Percentiles rank a stretch among this genome's conserved stretches.
phyloP scores from a whole-genome alignment of 2,797 vertebrate species.

The Tapera naevia region DNA sequence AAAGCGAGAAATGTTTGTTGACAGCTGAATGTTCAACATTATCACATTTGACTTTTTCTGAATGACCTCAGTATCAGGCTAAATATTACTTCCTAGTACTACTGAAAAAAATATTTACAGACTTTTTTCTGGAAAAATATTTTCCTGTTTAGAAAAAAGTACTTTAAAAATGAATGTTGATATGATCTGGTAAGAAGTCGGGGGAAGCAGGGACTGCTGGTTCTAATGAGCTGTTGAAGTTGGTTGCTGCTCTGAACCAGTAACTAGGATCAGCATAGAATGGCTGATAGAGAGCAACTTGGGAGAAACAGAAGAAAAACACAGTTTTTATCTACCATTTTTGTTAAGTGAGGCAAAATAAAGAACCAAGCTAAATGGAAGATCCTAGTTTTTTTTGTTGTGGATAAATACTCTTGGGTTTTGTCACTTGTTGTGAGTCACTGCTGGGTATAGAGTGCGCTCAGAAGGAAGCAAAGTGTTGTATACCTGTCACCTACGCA shows the following conservation, averaged over 20 bases:
- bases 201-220: not conserved
- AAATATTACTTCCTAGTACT: conserved; percentile 14
- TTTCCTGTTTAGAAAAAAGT: conserved; percentile 51
- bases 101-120: conserved; percentile 59
- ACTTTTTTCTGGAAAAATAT: conserved; percentile 11
- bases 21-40: not conserved
- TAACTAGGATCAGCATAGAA: not conserved
- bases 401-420: not conserved
- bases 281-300: not conserved
- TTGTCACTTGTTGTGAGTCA: not conserved
- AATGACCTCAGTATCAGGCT: not conserved
- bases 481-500: not conserved
- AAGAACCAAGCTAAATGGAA: not conserved
- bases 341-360: not conserved
- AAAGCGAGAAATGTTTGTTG: not conserved
- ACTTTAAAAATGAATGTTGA: conserved; percentile 1
- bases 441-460: not conserved
- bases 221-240: conserved; percentile 24
- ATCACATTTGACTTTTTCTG: not conserved
- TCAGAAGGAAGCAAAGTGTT: not conserved
- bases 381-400: not conserved
- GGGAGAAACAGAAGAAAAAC: not conserved
- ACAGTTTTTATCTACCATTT: not conserved
- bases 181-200: not conserved
- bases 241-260: not conserved